A percentile compares a stretch with the other conserved stretches of the same genome.
These are phyloP conservation scores for Alligator mississippiensis DNA, from an alignment of 2,113 vertebrate genomes.

Conservation along the genomic window DNA sequence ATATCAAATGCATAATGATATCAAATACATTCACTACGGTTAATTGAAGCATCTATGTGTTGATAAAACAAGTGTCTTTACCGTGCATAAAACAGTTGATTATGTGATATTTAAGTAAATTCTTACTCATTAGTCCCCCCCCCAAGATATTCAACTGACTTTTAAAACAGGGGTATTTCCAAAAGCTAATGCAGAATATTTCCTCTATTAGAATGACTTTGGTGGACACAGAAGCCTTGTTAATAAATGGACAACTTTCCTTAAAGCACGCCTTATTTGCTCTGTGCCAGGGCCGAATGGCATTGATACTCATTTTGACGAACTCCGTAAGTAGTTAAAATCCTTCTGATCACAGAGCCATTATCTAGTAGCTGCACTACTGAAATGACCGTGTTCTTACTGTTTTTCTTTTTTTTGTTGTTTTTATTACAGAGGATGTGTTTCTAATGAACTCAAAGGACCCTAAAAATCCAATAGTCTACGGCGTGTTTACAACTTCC, in stretches of 20 bases:
- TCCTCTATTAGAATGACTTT: constrained; percentile 90
- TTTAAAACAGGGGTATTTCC: not conserved
- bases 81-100: rapidly evolving
- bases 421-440: constrained; percentile 88
- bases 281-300: constrained; percentile 96
- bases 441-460: constrained; percentile 98
- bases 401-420: constrained; percentile 29
- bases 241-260: constrained; percentile 98
- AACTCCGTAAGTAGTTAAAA: constrained; percentile 88
- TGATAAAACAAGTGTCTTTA: not conserved
- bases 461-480: constrained; percentile 95
- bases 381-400: constrained; percentile 11
- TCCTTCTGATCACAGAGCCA: not conserved
- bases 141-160: not conserved
- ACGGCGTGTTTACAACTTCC: constrained; percentile 96
- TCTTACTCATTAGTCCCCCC: not conserved
- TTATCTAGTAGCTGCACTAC: not conserved
- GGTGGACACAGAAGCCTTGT: constrained; percentile 97
- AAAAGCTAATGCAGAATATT: not conserved
- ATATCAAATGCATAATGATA: not conserved
- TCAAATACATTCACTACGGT: not conserved
- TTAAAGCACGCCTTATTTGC: constrained; percentile 95
- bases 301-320: constrained; percentile 98
- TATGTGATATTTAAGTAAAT: not conserved
- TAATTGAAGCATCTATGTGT: not conserved